phyloP scores from a whole-genome alignment of 2,888 invertebrate genomes.

The Gastrophysa polygoni region DNA sequence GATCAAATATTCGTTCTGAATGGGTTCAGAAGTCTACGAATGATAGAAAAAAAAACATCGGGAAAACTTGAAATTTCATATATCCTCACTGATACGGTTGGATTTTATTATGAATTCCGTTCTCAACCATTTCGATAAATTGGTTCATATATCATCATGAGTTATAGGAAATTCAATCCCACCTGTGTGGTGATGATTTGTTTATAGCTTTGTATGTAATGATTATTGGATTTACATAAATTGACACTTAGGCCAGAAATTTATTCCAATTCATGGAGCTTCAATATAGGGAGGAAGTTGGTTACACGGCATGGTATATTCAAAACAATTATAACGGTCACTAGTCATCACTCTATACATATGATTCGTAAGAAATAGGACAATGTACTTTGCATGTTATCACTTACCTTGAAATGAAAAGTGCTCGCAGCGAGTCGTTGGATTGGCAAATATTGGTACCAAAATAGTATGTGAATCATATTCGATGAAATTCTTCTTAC shows the following conservation, averaged over 20 bases:
- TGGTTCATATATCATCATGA: background rate
- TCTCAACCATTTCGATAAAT: background rate
- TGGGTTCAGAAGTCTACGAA: too few relatives aligned
- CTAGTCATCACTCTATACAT: background rate
- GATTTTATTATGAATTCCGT: too few relatives aligned
- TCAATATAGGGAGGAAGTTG: conserved; percentile 11
- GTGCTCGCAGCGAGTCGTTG: background rate
- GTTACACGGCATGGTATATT: conserved; percentile 3
- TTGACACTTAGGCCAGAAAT: conserved; percentile 11
- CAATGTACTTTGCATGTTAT: background rate
- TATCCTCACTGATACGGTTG: too few relatives aligned
- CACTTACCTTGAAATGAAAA: background rate
- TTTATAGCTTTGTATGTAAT: conserved; percentile 7
- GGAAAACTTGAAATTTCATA: too few relatives aligned
- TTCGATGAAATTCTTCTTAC: too few relatives aligned
- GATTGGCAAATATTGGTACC: too few relatives aligned
- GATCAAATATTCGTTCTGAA: too few relatives aligned
- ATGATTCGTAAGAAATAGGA: conserved; percentile 9
- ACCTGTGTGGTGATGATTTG: background rate
- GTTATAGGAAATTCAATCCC: conserved; percentile 1
- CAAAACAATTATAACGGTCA: conserved; percentile 11
- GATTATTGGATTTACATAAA: conserved; percentile 17
- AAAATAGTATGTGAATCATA: too few relatives aligned
- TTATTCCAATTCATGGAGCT: conserved; percentile 7
- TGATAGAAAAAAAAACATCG: too few relatives aligned